These are phyloP conservation scores for Siderastrea radians DNA, from an alignment of 92 coral and sea anemone genomes.

Conservation along the genomic window DNA sequence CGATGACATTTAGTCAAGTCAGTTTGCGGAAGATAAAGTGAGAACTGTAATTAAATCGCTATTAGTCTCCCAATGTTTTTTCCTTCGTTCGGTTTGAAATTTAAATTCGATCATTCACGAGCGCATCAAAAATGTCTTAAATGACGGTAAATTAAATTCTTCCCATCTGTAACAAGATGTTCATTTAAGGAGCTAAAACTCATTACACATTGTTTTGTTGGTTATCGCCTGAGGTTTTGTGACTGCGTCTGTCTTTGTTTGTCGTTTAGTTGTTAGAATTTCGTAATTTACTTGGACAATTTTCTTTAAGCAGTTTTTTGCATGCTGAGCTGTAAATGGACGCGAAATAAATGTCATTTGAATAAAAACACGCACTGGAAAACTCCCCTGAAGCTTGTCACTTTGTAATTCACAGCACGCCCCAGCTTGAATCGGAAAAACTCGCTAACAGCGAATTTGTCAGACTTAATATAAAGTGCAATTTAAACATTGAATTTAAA, in stretches of 20 bases:
- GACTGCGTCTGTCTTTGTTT: neutral
- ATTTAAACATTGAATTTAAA: neutral
- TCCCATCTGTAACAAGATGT: constrained; percentile 23
- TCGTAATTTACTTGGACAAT: neutral
- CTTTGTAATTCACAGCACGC: constrained; percentile 3
- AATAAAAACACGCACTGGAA: constrained; percentile 7
- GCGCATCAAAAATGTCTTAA: neutral
- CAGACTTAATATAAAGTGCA: constrained; percentile 1
- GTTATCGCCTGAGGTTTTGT: neutral
- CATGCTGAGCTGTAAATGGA: constrained; percentile 20
- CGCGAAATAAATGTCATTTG: neutral
- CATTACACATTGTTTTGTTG: neutral
- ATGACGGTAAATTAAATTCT: neutral
- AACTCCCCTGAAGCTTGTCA: neutral
- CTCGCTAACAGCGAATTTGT: neutral
- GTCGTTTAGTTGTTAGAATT: neutral
- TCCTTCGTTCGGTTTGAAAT: neutral
- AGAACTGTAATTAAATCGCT: constrained; percentile 4
- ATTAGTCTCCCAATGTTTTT: neutral
- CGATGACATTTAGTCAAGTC: constrained; percentile 15
- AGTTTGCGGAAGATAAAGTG: neutral
- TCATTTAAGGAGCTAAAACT: neutral
- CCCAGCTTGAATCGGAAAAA: constrained; percentile 22
- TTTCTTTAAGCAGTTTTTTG: neutral
- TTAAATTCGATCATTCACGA: neutral